Conservation (phyloP, 2,888 invertebrate genomes). For the Macrosiphum euphorbiae region DNA sequence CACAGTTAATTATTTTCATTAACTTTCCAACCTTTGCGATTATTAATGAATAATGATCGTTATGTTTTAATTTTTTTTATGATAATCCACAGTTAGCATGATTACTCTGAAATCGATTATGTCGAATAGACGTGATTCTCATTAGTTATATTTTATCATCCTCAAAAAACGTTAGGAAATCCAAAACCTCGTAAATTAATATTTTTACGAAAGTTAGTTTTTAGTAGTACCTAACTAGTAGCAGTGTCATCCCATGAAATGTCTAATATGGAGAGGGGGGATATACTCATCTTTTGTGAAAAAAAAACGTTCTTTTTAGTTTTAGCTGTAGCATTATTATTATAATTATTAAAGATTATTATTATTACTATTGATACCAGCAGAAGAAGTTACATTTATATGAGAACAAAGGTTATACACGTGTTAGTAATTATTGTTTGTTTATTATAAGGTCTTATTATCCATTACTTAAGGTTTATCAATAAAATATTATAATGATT, state of each 20-base stretch:
- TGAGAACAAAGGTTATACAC: background rate
- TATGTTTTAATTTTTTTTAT: background rate
- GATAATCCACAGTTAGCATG: background rate
- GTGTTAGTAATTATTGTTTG: no score
- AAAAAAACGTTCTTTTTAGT: background rate
- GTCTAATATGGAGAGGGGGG: no score
- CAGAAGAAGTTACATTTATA: background rate
- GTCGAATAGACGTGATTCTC: background rate
- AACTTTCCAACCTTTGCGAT: no score
- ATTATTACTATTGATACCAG: background rate
- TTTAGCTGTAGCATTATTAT: background rate
- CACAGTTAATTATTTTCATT: no score
- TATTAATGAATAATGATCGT: no score
- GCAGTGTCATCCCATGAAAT: background rate
- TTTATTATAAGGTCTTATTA: no score
- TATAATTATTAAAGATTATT: no score
- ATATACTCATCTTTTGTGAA: background rate
- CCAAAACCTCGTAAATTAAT: no score
- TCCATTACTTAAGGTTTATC: no score
- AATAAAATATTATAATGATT: background rate
- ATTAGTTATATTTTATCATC: background rate
- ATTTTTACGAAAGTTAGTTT: no score
- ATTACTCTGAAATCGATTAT: background rate
- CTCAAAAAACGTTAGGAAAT: background rate
- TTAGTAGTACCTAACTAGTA: background rate